Conservation (phyloP, 2,797 vertebrate genomes). For the Gymnothorax reevesii region DNA sequence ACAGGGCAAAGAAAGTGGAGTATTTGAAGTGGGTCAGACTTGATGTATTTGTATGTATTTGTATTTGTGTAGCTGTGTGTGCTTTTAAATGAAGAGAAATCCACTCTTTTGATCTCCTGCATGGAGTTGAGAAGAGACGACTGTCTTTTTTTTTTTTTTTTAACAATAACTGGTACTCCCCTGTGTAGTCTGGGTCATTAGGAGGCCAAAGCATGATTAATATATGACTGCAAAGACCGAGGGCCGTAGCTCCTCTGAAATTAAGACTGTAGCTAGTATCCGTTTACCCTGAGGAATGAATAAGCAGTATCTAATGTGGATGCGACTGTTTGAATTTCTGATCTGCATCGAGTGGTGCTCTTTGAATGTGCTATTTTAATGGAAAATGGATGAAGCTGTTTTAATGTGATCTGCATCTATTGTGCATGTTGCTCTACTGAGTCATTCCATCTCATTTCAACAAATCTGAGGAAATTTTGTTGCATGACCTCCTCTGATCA, state of each 20-base stretch:
- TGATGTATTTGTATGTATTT: no score
- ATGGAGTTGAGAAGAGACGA: background rate
- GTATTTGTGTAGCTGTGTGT: background rate
- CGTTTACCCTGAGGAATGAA: slow-evolving; percentile 59
- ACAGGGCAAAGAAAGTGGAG: background rate
- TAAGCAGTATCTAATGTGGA: slow-evolving; percentile 62
- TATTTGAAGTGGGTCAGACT: background rate
- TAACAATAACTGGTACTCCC: background rate
- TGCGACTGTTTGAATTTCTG: slow-evolving; percentile 60
- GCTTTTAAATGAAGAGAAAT: no score
- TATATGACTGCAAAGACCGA: background rate
- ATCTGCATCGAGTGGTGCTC: background rate
- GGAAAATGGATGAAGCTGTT: no score
- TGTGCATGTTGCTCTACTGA: no score
- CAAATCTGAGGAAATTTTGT: no score
- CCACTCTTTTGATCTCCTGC: background rate
- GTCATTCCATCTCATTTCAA: no score
- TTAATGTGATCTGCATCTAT: no score
- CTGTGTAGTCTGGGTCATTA: background rate
- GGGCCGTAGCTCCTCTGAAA: slow-evolving; percentile 26
- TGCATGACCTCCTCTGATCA: no score
- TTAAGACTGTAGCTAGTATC: slow-evolving; percentile 51
- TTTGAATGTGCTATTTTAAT: background rate
- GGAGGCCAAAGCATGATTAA: background rate
- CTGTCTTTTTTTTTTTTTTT: background rate